Percentiles rank a stretch among this genome's conserved stretches.
Evolutionary conservation across 2,888 invertebrate genomes (phyloP).

Genomic region (Stenichneumon culpator): DNA sequence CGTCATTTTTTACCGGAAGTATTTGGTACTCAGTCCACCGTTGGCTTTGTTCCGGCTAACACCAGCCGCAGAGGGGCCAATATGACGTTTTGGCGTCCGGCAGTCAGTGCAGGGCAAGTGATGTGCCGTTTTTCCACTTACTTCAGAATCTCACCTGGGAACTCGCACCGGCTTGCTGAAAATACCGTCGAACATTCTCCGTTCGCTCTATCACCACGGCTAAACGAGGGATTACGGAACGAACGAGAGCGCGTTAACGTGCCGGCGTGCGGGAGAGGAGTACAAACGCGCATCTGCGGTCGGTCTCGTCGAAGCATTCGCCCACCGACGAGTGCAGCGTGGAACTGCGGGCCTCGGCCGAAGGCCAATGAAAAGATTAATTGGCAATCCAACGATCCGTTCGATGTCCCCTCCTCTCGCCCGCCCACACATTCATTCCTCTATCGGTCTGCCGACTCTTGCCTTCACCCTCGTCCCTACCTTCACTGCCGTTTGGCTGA

Average conservation of each 20-base stretch:
- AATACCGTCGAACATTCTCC: slow-evolving; percentile 52
- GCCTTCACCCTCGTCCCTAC: background rate
- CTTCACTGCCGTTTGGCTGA: background rate
- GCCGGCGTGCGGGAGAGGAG: background rate
- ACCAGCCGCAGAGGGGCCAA: too few species aligned
- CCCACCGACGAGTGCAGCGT: slow-evolving; percentile 13
- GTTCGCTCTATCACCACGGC: background rate
- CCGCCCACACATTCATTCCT: background rate
- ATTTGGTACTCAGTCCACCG: too few species aligned
- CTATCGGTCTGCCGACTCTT: background rate
- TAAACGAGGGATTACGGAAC: slow-evolving; percentile 60
- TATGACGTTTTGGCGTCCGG: too few species aligned
- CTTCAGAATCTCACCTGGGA: background rate
- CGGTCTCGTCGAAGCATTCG: slow-evolving; percentile 44
- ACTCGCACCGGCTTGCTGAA: slow-evolving; percentile 26
- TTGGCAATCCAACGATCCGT: slow-evolving; percentile 55
- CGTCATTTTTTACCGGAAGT: too few species aligned
- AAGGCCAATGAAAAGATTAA: slow-evolving; percentile 61
- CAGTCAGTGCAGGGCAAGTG: too few species aligned
- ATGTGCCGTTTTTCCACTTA: too few species aligned
- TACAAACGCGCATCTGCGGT: slow-evolving; percentile 59
- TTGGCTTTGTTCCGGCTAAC: too few species aligned
- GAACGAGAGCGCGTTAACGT: slow-evolving; percentile 55
- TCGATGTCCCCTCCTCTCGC: slow-evolving; percentile 25
- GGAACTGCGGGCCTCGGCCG: slow-evolving; percentile 34